A percentile compares a stretch with the other conserved stretches of the same genome.
These are phyloP conservation scores for Podarcis cretensis DNA, from an alignment of 2,113 vertebrate species.

Conservation along the genomic window DNA sequence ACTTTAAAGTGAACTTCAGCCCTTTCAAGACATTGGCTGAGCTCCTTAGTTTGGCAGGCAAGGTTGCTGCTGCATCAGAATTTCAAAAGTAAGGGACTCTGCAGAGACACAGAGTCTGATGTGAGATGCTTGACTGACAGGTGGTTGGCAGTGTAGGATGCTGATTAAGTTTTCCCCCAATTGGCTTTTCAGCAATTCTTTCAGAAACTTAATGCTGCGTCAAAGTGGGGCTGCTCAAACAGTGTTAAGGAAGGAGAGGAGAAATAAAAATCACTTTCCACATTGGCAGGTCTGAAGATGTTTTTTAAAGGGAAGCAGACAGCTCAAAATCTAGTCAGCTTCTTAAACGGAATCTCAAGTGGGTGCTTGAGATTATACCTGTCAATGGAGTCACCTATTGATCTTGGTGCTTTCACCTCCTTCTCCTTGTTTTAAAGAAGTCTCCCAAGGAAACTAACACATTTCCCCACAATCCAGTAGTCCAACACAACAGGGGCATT, in stretches of 20 bases:
- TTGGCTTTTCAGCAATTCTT: background rate
- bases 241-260: background rate
- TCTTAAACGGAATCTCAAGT: slow-evolving; percentile 23
- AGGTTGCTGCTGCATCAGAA: background rate
- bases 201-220: background rate
- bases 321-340: background rate
- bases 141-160: background rate
- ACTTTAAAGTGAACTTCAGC: background rate
- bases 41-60: background rate
- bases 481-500: background rate
- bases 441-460: background rate
- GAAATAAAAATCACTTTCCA: background rate
- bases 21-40: background rate
- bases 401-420: background rate
- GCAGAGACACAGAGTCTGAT: background rate
- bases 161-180: background rate
- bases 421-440: background rate
- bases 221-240: slow-evolving; percentile 31
- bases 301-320: background rate
- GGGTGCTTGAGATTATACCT: rapidly evolving
- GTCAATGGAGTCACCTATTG: background rate
- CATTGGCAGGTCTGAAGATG: background rate
- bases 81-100: background rate
- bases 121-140: background rate
- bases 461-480: background rate